Percentiles rank a stretch among this genome's conserved stretches.
Evolutionary conservation across 2,797 vertebrate genomes (phyloP).

Genomic region (Adrianichthys oophorus): DNA sequence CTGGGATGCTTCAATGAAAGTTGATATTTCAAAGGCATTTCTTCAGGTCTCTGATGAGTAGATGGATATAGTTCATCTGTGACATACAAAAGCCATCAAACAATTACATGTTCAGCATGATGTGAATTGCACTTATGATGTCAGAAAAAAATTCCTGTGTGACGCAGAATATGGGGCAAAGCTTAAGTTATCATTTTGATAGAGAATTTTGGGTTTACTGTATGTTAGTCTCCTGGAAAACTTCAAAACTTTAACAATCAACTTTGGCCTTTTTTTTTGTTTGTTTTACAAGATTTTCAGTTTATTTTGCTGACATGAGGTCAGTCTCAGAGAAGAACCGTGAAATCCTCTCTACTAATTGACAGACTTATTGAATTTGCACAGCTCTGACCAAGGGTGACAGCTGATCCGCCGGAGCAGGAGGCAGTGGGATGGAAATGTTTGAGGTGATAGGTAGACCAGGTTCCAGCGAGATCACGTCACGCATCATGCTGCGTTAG

Average conservation of each 20-base stretch:
- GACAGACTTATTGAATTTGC: constrained; percentile 66
- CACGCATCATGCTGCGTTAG: constrained; percentile 70
- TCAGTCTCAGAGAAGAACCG: constrained; percentile 35
- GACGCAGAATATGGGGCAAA: constrained; percentile 15
- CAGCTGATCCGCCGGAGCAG: constrained; percentile 74
- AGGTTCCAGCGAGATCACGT: constrained; percentile 73
- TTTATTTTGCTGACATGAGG: constrained; percentile 17
- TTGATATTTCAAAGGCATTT: constrained; percentile 75
- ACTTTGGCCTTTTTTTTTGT: constrained; percentile 48
- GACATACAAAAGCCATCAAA: constrained; percentile 55
- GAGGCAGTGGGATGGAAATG: constrained; percentile 33
- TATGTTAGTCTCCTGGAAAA: no score
- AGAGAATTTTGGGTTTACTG: constrained; percentile 4
- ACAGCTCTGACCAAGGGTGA: constrained; percentile 66
- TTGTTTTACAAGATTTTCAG: constrained; percentile 41
- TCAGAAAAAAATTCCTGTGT: constrained; percentile 9
- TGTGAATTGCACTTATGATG: constrained; percentile 10
- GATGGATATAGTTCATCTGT: constrained; percentile 57
- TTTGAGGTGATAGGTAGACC: constrained; percentile 68
- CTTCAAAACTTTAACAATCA: constrained; percentile 5
- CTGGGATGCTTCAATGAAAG: constrained; percentile 75
- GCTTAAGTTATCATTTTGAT: constrained; percentile 4
- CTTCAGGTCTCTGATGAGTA: constrained; percentile 61
- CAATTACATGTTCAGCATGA: constrained; percentile 48
- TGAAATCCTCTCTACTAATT: constrained; percentile 70